A percentile compares a stretch with the other conserved stretches of the same genome.
Conservation (phyloP, 2,888 invertebrate species). For the Cryptosula pallasiana region DNA sequence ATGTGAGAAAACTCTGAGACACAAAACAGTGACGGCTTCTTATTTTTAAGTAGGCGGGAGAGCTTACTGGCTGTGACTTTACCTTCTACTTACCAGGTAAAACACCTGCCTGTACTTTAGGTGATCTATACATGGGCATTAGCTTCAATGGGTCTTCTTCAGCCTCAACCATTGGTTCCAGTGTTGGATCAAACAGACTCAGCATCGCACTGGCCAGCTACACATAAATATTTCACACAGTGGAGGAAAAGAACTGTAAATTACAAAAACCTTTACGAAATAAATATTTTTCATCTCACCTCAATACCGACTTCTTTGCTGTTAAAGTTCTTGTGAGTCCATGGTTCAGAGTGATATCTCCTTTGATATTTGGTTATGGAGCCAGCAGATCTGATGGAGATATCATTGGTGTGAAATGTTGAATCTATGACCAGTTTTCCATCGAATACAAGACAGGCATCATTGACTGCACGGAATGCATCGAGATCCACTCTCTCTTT, state of each 20-base stretch:
- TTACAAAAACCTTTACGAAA: neutral
- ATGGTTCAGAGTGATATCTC: slow-evolving; percentile 50
- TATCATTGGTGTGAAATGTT: slow-evolving; percentile 53
- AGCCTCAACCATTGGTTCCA: slow-evolving; percentile 41
- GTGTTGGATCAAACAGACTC: slow-evolving; percentile 49
- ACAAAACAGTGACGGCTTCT: too few relatives aligned
- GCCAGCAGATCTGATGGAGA: slow-evolving; percentile 50
- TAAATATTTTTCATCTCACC: slow-evolving; percentile 28
- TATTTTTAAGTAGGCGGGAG: too few relatives aligned
- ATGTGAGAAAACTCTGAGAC: too few relatives aligned
- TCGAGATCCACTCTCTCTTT: slow-evolving; percentile 44
- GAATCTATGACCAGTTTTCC: slow-evolving; percentile 53
- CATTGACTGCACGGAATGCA: slow-evolving; percentile 51
- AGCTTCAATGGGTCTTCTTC: slow-evolving; percentile 46
- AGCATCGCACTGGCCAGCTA: slow-evolving; percentile 50
- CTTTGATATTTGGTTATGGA: slow-evolving; percentile 52
- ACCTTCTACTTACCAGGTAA: slow-evolving; percentile 50
- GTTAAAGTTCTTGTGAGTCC: slow-evolving; percentile 52
- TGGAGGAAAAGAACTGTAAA: neutral
- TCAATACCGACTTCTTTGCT: slow-evolving; percentile 52
- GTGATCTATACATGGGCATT: slow-evolving; percentile 51
- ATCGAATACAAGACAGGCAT: slow-evolving; percentile 53
- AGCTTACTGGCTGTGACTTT: too few relatives aligned
- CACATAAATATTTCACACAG: neutral
- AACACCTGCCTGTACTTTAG: slow-evolving; percentile 44